phyloP scores from a whole-genome alignment of 2,888 invertebrate species.

The Caenorhabditis japonica region DNA sequence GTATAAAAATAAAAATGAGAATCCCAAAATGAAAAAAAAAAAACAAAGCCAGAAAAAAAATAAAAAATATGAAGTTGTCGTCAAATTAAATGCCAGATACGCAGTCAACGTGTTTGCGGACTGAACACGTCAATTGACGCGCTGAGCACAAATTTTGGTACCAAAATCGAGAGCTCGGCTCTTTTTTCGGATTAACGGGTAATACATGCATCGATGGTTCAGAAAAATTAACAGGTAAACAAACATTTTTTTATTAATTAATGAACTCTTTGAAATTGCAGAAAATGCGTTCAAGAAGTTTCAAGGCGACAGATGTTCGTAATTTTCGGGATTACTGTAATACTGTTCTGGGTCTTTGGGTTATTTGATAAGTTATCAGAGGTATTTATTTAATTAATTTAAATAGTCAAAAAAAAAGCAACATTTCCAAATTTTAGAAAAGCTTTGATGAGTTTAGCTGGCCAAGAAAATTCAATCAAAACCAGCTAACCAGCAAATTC shows the following conservation, averaged over 20 bases:
- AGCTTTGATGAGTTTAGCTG: conserved; percentile 32
- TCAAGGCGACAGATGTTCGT: conserved; percentile 1
- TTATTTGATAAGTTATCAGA: conserved; percentile 28
- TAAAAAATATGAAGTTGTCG: not conserved
- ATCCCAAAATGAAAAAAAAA: not conserved
- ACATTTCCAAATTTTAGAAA: conserved; percentile 7
- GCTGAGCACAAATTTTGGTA: not conserved
- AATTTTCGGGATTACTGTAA: conserved; percentile 3
- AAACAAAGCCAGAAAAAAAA: not conserved
- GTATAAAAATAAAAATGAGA: too few species aligned
- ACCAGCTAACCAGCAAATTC: not conserved
- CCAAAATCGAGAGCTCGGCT: too few species aligned
- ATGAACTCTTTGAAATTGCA: not conserved
- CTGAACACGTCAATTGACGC: not conserved
- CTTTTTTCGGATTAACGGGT: not conserved
- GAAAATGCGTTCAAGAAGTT: not conserved
- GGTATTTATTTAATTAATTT: not conserved
- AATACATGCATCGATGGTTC: conserved; percentile 10
- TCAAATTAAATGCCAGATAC: not conserved
- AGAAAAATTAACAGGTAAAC: conserved; percentile 12
- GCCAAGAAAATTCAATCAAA: not conserved
- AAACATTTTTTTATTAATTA: not conserved
- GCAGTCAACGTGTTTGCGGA: conserved; percentile 2
- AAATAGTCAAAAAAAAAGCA: not conserved
- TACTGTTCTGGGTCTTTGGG: conserved; percentile 13